Evolutionary conservation across 2,797 vertebrate species (phyloP), one percentile per base, ranked within the genome.

Genomic region (Gila robusta): DNA sequence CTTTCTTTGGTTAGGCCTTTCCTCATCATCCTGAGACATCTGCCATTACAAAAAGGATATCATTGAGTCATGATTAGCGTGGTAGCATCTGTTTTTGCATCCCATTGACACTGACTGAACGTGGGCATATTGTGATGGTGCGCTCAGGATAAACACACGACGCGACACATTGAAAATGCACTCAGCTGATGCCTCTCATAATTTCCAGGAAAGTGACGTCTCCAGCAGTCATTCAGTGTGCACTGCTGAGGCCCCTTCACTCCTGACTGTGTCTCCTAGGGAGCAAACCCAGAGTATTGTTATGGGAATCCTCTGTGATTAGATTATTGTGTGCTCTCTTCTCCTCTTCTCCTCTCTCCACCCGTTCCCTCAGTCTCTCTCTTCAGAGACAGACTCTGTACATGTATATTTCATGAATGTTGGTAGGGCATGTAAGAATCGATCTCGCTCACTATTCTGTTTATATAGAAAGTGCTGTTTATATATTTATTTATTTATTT

Each of bases 321-420:
- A 72, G 84, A 89, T 89, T 84, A 84, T 76, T 74, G 28, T 73
- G n/a, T 62, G 69, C 76, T 82, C 74, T 59, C 19, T 77, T 32
- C 32, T 14, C 62, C 41, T 79, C 59, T 84, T 32, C 32, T 14
- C 62, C 41, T 79, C 59, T 84, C 72, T 62, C 41, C 67, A 39
- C 67, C 37, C 78, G 23, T 64, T 32, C 54, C 56, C 21, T 5
- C 28, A 44, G 35, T 56, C 16, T 28, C 23, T 28, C 67, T 85
- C 49, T 66, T 64, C 86, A 37, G 62, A 56, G 3, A 21, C 11
- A 23, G 59, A 52, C 77, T 32, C 47, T 32, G 52, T 86, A 32
- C 64, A 82, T 88, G 69, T 79, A 86, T 89, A 74, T 87, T 89
- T 87, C 44, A 87, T 84, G 49, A 84, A 72, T 74, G 77, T 52